phyloP scores from a whole-genome alignment of 2,888 invertebrate species.

The Dicyrtoma fusca region DNA sequence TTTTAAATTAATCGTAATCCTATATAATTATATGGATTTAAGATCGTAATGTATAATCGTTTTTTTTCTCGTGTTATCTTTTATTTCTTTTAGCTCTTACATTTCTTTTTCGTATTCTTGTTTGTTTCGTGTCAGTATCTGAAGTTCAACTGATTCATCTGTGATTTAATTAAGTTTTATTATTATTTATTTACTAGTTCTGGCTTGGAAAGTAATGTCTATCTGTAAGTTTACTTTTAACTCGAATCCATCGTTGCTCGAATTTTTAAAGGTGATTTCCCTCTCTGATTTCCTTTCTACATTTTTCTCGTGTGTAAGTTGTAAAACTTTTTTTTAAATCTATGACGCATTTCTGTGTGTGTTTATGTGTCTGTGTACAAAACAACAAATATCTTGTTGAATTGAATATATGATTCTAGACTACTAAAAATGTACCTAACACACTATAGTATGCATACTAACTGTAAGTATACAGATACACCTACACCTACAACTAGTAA shows the following conservation, averaged over 20 bases:
- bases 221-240: conserved; percentile 9
- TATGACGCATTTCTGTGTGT: not conserved
- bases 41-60: not conserved
- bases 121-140: not conserved
- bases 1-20: not conserved
- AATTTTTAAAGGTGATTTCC: not conserved
- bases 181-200: no score
- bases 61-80: not conserved
- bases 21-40: not conserved
- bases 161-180: no score
- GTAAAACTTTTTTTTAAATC: conserved; percentile 1
- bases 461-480: no score
- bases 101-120: not conserved
- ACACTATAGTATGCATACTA: no score
- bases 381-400: no score
- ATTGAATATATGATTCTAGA: not conserved
- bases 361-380: no score
- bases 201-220: not conserved
- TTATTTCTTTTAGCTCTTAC: not conserved
- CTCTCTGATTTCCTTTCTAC: not conserved
- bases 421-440: no score
- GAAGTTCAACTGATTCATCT: no score
- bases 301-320: not conserved
- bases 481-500: not conserved
- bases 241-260: conserved; percentile 20